These are phyloP conservation scores for Pogonomyrmex barbatus DNA, from an alignment of 1,140 invertebrate genomes.

Conservation along the genomic window DNA sequence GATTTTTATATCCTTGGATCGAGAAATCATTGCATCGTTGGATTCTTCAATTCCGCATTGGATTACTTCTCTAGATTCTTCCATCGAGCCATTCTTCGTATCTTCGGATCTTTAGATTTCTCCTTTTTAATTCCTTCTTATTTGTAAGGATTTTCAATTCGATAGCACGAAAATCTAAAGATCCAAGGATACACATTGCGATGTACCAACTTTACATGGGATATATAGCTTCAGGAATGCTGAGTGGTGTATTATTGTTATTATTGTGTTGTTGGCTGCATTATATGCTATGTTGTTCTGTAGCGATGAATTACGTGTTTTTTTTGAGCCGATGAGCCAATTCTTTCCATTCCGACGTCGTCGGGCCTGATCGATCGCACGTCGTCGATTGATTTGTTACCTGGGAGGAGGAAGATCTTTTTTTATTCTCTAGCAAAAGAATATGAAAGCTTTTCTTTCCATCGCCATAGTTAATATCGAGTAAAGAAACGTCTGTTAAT, in stretches of 20 bases:
- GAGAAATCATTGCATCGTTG: not conserved
- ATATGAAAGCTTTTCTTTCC: slow-evolving; percentile 37
- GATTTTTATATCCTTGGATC: slow-evolving; percentile 36
- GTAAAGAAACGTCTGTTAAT: slow-evolving; percentile 27
- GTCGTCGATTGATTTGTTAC: slow-evolving; percentile 16
- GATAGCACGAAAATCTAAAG: not conserved
- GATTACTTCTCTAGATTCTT: slow-evolving; percentile 10
- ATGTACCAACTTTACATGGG: not conserved
- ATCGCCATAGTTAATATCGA: slow-evolving; percentile 15
- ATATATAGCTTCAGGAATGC: slow-evolving; percentile 65
- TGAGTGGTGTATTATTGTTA: slow-evolving; percentile 75
- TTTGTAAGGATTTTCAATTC: not conserved
- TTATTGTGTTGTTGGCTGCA: slow-evolving; percentile 76
- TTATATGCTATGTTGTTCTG: slow-evolving; percentile 67
- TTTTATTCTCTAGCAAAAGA: slow-evolving; percentile 21
- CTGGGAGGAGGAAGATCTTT: slow-evolving; percentile 5
- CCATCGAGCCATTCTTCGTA: not conserved
- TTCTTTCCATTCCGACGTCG: not conserved
- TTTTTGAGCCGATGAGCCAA: not conserved
- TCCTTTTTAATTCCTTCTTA: not conserved
- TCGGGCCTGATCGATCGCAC: not conserved
- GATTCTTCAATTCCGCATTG: not conserved
- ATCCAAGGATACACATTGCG: slow-evolving; percentile 16
- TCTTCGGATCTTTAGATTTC: slow-evolving; percentile 5
- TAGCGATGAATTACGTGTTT: not conserved